phyloP scores from a whole-genome alignment of 2,888 invertebrate genomes.

The Drosophila putrida region DNA sequence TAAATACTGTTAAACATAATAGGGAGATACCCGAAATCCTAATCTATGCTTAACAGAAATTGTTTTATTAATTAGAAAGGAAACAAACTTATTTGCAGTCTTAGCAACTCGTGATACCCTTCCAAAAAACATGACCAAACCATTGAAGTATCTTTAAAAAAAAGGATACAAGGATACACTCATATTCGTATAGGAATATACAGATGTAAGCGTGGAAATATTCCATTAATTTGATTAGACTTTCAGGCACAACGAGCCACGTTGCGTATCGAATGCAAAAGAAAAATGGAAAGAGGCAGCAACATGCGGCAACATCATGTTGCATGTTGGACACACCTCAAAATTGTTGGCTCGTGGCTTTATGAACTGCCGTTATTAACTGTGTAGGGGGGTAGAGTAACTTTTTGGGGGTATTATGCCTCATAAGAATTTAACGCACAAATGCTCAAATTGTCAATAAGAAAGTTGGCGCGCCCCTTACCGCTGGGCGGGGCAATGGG shows the following conservation, averaged over 20 bases:
- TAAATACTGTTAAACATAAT: not conserved
- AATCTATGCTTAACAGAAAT: too few species aligned
- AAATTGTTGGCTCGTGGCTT: conserved; percentile 52
- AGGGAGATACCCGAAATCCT: not conserved
- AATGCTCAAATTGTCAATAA: conserved; percentile 81
- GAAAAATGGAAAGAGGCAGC: conserved; percentile 7
- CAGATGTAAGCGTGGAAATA: conserved; percentile 37
- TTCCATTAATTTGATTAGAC: conserved; percentile 81
- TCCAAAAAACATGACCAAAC: conserved; percentile 7
- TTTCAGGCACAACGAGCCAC: conserved; percentile 31
- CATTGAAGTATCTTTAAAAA: not conserved
- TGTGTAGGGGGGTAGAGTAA: conserved; percentile 27
- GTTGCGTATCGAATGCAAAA: conserved; percentile 38
- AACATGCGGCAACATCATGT: conserved; percentile 39
- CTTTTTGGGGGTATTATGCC: conserved; percentile 62
- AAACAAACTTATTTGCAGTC: conserved; percentile 25
- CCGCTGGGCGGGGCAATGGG: conserved; percentile 17
- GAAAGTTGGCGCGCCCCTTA: conserved; percentile 67
- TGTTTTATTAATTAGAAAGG: not conserved
- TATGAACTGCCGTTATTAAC: conserved; percentile 77
- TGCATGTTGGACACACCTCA: conserved; percentile 72
- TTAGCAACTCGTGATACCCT: conserved; percentile 28
- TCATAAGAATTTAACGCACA: conserved; percentile 79
- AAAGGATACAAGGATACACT: conserved; percentile 10
- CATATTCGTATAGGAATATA: not conserved